These are phyloP conservation scores for Capricornis sumatraensis DNA, from an alignment of 2,113 vertebrate species.

Conservation along the genomic window DNA sequence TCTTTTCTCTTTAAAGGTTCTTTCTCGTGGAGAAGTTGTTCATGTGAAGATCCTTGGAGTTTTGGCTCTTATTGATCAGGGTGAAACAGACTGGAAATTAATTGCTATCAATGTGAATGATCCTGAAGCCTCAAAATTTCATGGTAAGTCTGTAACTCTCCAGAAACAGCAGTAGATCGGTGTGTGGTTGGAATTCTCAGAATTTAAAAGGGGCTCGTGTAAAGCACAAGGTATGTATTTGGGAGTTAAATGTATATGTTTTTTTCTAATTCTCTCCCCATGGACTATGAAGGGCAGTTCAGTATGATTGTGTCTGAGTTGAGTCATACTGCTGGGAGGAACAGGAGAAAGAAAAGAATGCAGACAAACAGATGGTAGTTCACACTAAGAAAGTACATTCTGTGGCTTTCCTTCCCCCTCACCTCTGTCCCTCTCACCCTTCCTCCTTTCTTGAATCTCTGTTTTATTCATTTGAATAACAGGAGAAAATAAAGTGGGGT, in stretches of 20 bases:
- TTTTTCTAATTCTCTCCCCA: not conserved
- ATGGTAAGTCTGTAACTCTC: conserved; percentile 82
- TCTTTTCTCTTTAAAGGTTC: conserved; percentile 83
- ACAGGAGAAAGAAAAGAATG: not conserved
- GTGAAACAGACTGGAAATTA: conserved; percentile 97
- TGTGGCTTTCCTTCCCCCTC: not conserved
- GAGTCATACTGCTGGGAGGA: not conserved
- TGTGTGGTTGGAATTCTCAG: not conserved
- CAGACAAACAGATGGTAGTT: not conserved
- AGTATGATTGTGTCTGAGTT: not conserved
- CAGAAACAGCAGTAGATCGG: not conserved
- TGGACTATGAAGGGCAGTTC: not conserved
- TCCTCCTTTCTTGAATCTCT: not conserved
- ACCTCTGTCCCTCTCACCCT: not conserved
- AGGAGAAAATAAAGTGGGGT: not conserved
- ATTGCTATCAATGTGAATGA: conserved; percentile 93
- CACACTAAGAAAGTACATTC: not conserved
- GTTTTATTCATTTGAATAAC: not conserved
- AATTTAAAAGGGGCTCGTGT: not conserved
- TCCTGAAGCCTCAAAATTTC: conserved; percentile 88
- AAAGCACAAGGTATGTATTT: not conserved
- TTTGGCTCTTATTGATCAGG: conserved; percentile 93
- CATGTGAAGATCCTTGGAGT: conserved; percentile 94
- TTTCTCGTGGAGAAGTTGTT: conserved; percentile 88
- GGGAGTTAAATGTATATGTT: not conserved